Evolutionary conservation across 1,140 invertebrate genomes (phyloP).

Genomic region (Leptinotarsa texana): DNA sequence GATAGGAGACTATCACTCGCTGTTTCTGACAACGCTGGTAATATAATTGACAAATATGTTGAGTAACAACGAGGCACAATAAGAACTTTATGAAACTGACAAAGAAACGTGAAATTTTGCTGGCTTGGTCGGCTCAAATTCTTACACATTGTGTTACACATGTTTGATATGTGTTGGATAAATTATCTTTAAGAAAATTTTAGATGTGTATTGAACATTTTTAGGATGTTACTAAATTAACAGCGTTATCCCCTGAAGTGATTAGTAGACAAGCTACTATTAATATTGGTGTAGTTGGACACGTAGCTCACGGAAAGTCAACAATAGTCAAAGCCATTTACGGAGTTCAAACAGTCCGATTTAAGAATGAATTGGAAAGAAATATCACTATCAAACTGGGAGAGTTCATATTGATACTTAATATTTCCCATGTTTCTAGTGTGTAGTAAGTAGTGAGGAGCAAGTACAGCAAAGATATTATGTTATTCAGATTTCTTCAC

Average conservation of each 20-base stretch:
- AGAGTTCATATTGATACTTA: slow-evolving; percentile 57
- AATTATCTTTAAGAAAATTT: background rate
- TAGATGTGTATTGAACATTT: slow-evolving; percentile 40
- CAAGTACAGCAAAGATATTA: too few species aligned
- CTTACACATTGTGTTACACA: too few species aligned
- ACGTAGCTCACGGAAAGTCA: slow-evolving; percentile 99
- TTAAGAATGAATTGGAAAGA: slow-evolving; percentile 98
- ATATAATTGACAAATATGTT: too few species aligned
- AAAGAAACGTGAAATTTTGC: too few species aligned
- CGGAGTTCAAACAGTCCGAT: slow-evolving; percentile 98
- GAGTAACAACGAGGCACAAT: too few species aligned
- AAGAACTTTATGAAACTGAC: too few species aligned
- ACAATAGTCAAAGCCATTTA: slow-evolving; percentile 99
- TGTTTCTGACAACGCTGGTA: too few species aligned
- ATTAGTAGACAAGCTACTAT: slow-evolving; percentile 99
- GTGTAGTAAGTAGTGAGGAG: too few species aligned
- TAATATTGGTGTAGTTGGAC: slow-evolving; percentile 99
- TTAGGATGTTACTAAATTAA: slow-evolving; percentile 86
- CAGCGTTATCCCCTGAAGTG: slow-evolving; percentile 93
- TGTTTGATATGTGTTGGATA: too few species aligned
- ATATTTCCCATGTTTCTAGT: background rate
- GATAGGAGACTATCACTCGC: too few species aligned
- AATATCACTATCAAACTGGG: slow-evolving; percentile 99
- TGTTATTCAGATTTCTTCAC: background rate
- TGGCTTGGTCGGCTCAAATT: too few species aligned